These are phyloP conservation scores for Drosophila suzukii DNA, from an alignment of 1,140 invertebrate species.

Conservation along the genomic window DNA sequence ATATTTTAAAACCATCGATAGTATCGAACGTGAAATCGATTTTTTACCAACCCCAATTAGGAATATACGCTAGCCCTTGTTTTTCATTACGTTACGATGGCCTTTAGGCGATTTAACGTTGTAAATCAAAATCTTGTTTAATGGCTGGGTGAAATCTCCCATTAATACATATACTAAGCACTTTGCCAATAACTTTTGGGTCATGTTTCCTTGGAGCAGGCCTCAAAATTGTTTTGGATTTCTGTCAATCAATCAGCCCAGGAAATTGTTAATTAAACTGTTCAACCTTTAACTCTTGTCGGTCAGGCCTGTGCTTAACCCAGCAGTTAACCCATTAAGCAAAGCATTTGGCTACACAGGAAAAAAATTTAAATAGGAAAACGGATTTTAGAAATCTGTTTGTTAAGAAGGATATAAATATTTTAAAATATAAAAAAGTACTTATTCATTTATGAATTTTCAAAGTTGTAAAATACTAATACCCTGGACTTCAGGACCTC, in stretches of 20 bases:
- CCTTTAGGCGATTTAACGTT: background rate
- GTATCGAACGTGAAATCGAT: too few relatives aligned
- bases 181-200: slow-evolving; percentile 4
- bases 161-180: background rate
- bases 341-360: background rate
- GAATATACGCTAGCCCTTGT: background rate
- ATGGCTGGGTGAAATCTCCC: background rate
- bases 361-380: background rate
- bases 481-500: too few relatives aligned
- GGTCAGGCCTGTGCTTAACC: background rate
- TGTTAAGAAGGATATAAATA: too few relatives aligned
- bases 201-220: background rate
- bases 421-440: too few relatives aligned
- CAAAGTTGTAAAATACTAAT: too few relatives aligned
- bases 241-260: slow-evolving; percentile 28
- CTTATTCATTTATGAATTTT: too few relatives aligned
- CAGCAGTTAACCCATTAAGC: background rate
- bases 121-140: background rate
- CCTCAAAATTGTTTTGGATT: slow-evolving; percentile 9
- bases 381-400: too few relatives aligned
- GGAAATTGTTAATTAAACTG: slow-evolving; percentile 39
- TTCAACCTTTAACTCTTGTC: slow-evolving; percentile 10
- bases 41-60: too few relatives aligned
- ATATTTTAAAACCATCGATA: too few relatives aligned
- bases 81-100: background rate